Evolutionary conservation across 2,113 vertebrate genomes (phyloP), one percentile per base, ranked within the genome.

Genomic region (Nipponia nippon): DNA sequence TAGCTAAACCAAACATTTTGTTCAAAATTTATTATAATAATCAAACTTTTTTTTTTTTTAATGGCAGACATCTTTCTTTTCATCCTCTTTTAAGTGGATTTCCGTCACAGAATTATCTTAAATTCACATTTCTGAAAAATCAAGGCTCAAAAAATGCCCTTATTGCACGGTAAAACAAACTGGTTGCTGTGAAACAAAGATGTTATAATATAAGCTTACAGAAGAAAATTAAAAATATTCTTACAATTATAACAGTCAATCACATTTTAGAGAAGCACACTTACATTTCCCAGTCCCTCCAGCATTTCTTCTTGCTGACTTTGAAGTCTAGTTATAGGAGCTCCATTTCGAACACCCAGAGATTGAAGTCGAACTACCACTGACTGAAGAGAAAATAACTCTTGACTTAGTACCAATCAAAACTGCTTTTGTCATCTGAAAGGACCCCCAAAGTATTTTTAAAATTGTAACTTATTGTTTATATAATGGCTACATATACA

Each of bases 321-420:
- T 81, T 98, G 96, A 83, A 99, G 98, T 77, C 91, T 98, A 73
- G 98, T 96, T 69, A 99, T 91, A 95, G 99, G 62, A 55, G 98
- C 97, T 69, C 98, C 98, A 80, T 80, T 97, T 88, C 56, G 98
- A 90, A 99, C 58, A n/a, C 98, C 98, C 98, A 99, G 98, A 93
- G 96, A 98, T 25, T 98, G 98, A 93, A 99, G 98, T n/a, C 91
- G 98, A 9, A 95, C 93, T 87, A 98, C 89, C 42, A 99, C 98
- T 46, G 91, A 97, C 99, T 99, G 95, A 77, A 98, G 58, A 96
- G 91, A 97, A 67, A 96, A 90, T 30, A 93, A 58, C 32, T 63
- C 75, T 85, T 93, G 52, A 96, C 63, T 93, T 55, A 62, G 38
- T 65, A 70, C 13, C 49, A 91, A 73, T 63, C 59, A 83, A 87